Percentiles rank a stretch among this genome's conserved stretches.
Evolutionary conservation across 37 sponge, comb jelly and placozoan genomes (phyloP).

Genomic region (Oscarella lobularis): DNA sequence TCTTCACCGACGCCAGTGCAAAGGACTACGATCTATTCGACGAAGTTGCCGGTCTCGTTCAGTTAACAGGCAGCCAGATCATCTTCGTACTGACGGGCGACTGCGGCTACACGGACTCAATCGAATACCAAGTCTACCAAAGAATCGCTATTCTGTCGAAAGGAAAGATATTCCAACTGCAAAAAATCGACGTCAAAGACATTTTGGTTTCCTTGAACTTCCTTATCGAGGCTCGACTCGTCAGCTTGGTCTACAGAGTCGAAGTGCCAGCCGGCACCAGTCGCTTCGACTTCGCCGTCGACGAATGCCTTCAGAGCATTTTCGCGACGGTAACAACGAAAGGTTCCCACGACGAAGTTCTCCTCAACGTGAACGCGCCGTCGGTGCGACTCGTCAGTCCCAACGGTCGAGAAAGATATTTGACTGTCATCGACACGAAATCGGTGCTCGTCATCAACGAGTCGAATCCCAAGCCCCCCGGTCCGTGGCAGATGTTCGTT

Average conservation of each 20-base stretch:
- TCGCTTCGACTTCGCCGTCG: not conserved
- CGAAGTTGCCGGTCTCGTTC: not conserved
- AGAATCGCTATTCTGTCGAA: not conserved
- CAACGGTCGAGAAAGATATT: not conserved
- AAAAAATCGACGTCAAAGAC: not conserved
- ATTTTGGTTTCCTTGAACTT: not conserved
- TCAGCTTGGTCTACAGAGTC: not conserved
- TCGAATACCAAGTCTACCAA: not conserved
- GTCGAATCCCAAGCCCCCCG: not conserved
- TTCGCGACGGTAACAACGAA: not conserved
- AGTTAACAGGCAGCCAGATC: not conserved
- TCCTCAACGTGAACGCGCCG: not conserved
- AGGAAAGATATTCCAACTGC: not conserved
- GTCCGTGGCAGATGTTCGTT: not conserved
- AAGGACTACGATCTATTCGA: not conserved
- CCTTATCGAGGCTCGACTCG: not conserved
- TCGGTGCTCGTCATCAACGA: not conserved
- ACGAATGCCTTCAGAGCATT: not conserved
- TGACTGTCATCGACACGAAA: not conserved
- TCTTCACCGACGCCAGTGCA: not conserved
- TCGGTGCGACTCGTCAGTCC: not conserved
- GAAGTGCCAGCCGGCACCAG: not conserved
- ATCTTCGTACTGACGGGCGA: conserved; percentile 8
- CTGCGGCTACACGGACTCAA: not conserved
- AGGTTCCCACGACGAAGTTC: not conserved